phyloP scores from a whole-genome alignment of 2,888 invertebrate species.

The Luffia ferchaultella region DNA sequence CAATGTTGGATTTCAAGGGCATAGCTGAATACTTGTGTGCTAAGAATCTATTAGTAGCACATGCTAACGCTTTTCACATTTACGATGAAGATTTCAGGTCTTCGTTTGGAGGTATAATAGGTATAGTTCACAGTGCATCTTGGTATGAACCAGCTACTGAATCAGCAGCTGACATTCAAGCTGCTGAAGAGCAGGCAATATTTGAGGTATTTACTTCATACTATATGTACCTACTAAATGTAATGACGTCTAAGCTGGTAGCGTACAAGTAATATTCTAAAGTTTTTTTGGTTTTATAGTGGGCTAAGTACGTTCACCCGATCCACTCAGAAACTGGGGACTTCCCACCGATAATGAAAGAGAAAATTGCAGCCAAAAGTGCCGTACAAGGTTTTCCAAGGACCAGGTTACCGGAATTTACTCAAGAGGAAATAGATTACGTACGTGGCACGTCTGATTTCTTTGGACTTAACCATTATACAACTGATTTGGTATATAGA shows the following conservation, averaged over 20 bases:
- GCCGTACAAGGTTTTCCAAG: slow-evolving; percentile 44
- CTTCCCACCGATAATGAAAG: slow-evolving; percentile 64
- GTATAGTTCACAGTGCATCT: slow-evolving; percentile 35
- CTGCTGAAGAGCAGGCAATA: slow-evolving; percentile 56
- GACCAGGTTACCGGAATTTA: slow-evolving; percentile 60
- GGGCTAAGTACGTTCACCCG: slow-evolving; percentile 64
- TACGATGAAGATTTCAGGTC: slow-evolving; percentile 34
- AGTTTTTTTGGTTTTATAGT: slow-evolving; percentile 21
- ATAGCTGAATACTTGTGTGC: slow-evolving; percentile 60
- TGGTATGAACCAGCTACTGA: slow-evolving; percentile 62
- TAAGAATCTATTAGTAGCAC: slow-evolving; percentile 64
- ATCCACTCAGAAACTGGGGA: slow-evolving; percentile 59
- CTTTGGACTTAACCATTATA: slow-evolving; percentile 72
- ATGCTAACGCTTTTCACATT: slow-evolving; percentile 50
- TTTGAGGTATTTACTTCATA: slow-evolving; percentile 56
- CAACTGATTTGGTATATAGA: slow-evolving; percentile 35
- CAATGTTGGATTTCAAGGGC: slow-evolving; percentile 38
- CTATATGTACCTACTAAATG: too few relatives aligned
- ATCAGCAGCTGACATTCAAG: slow-evolving; percentile 47
- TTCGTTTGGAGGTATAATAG: slow-evolving; percentile 28
- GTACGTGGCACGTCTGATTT: slow-evolving; percentile 65
- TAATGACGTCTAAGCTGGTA: too few relatives aligned
- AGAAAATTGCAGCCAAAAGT: slow-evolving; percentile 51
- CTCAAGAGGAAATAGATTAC: slow-evolving; percentile 53
- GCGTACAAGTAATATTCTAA: neutral